phyloP scores from a whole-genome alignment of 2,797 vertebrate species.

The Trachurus trachurus region DNA sequence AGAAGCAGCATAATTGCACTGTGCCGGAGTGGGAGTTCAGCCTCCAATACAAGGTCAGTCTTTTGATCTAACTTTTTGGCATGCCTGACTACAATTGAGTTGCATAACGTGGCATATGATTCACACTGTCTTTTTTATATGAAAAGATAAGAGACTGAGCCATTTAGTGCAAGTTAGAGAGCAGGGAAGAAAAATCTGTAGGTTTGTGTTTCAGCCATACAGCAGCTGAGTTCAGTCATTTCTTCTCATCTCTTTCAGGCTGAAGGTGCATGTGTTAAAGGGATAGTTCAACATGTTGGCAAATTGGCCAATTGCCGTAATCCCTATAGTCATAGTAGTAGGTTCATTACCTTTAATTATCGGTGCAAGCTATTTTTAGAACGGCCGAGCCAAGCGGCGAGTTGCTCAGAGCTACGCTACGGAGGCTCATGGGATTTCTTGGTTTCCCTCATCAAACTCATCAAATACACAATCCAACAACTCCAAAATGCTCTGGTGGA shows the following conservation, averaged over 20 bases:
- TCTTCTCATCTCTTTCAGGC: not conserved
- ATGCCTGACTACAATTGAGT: constrained; percentile 37
- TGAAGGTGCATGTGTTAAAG: not conserved
- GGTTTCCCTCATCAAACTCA: too few relatives aligned
- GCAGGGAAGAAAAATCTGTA: not conserved
- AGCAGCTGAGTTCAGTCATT: not conserved
- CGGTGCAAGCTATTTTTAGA: too few relatives aligned
- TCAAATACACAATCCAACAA: too few relatives aligned
- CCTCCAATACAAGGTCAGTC: constrained; percentile 34
- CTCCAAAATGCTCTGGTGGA: too few relatives aligned
- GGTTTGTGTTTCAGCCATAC: not conserved
- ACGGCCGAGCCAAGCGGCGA: too few relatives aligned
- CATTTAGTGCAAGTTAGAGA: constrained; percentile 24
- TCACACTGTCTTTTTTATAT: constrained; percentile 48
- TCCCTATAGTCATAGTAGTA: too few relatives aligned
- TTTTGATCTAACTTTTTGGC: constrained; percentile 21
- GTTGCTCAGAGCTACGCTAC: too few relatives aligned
- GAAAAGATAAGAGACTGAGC: constrained; percentile 32
- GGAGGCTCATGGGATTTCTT: too few relatives aligned
- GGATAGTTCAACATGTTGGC: too few relatives aligned
- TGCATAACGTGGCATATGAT: constrained; percentile 54
- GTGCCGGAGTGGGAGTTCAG: constrained; percentile 40
- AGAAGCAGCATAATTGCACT: not conserved
- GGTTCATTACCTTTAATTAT: too few relatives aligned
- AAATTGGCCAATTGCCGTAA: too few relatives aligned